Base-by-base conservation (phyloP, 1,140 invertebrate genomes). In the Wasmannia auropunctata region DNA sequence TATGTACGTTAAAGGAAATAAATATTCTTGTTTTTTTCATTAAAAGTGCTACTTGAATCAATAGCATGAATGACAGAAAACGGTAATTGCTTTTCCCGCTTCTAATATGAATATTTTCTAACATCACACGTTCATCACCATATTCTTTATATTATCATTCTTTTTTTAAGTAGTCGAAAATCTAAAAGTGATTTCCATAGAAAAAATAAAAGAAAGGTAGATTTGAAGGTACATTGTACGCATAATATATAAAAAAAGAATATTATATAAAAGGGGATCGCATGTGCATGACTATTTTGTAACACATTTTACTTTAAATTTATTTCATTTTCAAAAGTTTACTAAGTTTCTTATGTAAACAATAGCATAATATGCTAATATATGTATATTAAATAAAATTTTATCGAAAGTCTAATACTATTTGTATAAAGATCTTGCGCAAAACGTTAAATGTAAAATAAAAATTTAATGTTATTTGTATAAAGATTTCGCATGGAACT, bases 121-220 rank as follows among this genome's bases (percentile, higher is more conserved):
- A 54, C 19, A 75, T 46, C 11, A 14, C 37, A n/a, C 19, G 3
- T 77, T 60, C 46, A 62, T 63, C n/a, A 63, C 49, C 28, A n/a
- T 49, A 49, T 49, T 34, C 7, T 77, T 37, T 11, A 16, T 46
- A 77, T 16, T 63, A 63, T 14, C 31, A 25, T 70, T 56, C 34
- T 22, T 69, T 31, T n/a, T 28, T 16, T 37, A 40, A 19, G 3
- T 37, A 54, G 40, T 67, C 16, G 37, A 67, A 16, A 69, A 40
- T 80, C 46, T 34, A 51, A 19, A 28, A 60, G 22, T 54, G 1
- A n/a, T 56, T 56, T 7, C 8, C 10, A 28, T 25, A 14, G 22
- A 65, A 54, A 69, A 80, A 16, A 60, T 65, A 51, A 80, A 80
- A 80, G 3, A 65, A 65, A 79, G n/a, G 37, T 16, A 79, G 11